phyloP scores from a whole-genome alignment of 2,113 vertebrate genomes.

The Cranoglanis bouderius region DNA sequence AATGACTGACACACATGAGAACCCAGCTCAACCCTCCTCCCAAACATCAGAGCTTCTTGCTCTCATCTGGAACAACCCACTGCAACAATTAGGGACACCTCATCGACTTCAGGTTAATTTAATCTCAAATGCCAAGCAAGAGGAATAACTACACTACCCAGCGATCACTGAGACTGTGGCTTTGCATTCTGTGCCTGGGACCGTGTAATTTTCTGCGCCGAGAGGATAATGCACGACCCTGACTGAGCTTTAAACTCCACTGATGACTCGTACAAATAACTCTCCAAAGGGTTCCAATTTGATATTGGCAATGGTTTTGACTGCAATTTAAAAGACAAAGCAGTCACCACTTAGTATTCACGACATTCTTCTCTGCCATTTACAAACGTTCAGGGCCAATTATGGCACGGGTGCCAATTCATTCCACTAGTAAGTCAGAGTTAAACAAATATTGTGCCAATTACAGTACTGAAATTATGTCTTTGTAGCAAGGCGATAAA shows the following conservation, averaged over 20 bases:
- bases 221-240: constrained; percentile 46
- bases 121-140: constrained; percentile 45
- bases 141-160: constrained; percentile 51
- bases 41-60: background rate
- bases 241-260: constrained; percentile 22
- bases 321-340: constrained; percentile 45
- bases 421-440: constrained; percentile 2
- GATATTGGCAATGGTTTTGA: constrained; percentile 30
- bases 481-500: background rate
- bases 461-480: constrained; percentile 26
- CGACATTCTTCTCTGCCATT: constrained; percentile 26
- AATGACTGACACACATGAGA: background rate
- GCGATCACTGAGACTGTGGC: constrained; percentile 35
- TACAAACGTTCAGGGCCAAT: constrained; percentile 44
- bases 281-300: constrained; percentile 24
- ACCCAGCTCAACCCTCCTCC: constrained; percentile 1
- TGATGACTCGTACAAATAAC: constrained; percentile 39
- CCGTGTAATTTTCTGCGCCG: constrained; percentile 44
- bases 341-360: constrained; percentile 37
- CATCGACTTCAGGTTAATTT: constrained; percentile 48
- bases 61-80: constrained; percentile 10
- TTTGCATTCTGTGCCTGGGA: constrained; percentile 16
- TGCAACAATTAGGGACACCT: constrained; percentile 42
- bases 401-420: constrained; percentile 23
- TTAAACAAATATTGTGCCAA: constrained; percentile 35